Evolutionary conservation across 2,888 invertebrate species (phyloP), one percentile per base, ranked within the genome.

Genomic region (Pandemis cinnamomeana): DNA sequence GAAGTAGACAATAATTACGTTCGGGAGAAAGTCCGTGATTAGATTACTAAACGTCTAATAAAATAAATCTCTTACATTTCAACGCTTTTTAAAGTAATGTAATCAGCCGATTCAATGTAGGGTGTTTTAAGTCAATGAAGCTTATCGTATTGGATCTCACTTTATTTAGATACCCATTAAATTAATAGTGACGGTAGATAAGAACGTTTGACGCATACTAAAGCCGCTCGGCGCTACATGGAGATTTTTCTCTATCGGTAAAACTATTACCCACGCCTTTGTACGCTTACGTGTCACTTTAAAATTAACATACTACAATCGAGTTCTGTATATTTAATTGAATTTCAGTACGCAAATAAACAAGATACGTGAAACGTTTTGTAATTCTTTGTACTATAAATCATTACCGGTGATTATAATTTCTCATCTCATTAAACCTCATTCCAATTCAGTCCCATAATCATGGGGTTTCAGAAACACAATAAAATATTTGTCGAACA

Each of bases 161-260:
- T 89, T 91, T 91, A 89, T 93, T 93, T 92, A 91, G 91, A 91
- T 87, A 86, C 88, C 89, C 91, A 93, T 92, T 92, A 92, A 92
- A 90, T 90, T 91, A 91, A 87, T 88, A 80, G 89, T 84, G 86
- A 84, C 83, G 84, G 84, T 64, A 90, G 93, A 93, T 93, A 93
- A 92, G 87, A 82, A 81, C 84, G 84, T 85, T 84, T 86, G 87
- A 88, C 86, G 90, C 89, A 88, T 91, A 88, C 87, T 86, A 87
- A 90, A 87, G 88, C 83, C 79, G 83, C 87, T 66, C 46, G 61
- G 46, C 44, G 67, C 41, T 70, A n/a, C 61, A 55, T 36, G 53
- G 51, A 67, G 44, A 67, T 74, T 72, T 75, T 73, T 71, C 55
- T 62, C n/a, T 46, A 13, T 62, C 70, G 36, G 70, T 71, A 42